Evolutionary conservation across 2,888 invertebrate genomes (phyloP).

Genomic region (Pyrrhosoma nymphula): DNA sequence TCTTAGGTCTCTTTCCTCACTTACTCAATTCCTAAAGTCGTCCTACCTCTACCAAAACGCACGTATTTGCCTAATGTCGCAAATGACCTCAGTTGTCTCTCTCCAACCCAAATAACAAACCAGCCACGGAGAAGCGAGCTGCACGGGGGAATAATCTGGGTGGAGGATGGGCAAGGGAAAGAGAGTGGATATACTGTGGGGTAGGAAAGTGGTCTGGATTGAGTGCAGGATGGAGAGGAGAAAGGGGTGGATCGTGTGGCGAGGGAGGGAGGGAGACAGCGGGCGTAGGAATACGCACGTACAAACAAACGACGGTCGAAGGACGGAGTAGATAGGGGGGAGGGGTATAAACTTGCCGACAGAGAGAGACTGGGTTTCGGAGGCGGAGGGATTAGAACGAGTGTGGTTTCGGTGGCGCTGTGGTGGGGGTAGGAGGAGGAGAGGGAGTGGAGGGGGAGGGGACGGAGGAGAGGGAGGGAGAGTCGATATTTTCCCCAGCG

Average conservation of each 20-base stretch:
- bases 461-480: background rate
- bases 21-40: too few species aligned
- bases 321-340: background rate
- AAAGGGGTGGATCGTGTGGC: too few species aligned
- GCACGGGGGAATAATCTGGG: too few species aligned
- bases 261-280: too few species aligned
- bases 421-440: background rate
- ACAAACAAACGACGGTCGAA: background rate
- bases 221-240: too few species aligned
- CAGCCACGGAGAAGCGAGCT: too few species aligned
- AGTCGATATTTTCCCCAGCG: conserved; percentile 52
- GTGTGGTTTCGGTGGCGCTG: background rate
- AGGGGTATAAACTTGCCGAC: background rate
- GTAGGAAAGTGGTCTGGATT: too few species aligned
- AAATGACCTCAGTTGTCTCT: too few species aligned
- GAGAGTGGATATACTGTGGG: background rate
- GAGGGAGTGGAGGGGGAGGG: background rate
- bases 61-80: too few species aligned
- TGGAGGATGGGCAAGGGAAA: background rate
- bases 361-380: background rate
- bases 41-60: too few species aligned
- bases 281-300: background rate
- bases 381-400: background rate
- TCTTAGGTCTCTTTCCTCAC: too few species aligned
- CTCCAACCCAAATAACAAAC: too few species aligned